Conservation (phyloP, 2,113 vertebrate genomes). For the Hippocampus comes region DNA sequence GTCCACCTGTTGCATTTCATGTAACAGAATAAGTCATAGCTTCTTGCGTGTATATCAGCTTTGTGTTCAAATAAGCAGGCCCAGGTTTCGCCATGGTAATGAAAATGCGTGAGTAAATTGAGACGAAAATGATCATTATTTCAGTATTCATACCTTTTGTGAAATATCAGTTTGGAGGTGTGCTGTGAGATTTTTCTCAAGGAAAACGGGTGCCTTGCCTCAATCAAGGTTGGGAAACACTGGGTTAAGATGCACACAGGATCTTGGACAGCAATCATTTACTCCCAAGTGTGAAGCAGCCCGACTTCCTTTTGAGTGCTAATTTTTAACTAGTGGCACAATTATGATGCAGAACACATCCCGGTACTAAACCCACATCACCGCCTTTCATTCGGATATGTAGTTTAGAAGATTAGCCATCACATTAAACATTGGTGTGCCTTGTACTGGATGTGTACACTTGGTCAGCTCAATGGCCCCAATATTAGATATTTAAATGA, state of each 20-base stretch:
- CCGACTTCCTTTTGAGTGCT: conserved; percentile 56
- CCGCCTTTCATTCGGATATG: background rate
- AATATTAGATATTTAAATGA: background rate
- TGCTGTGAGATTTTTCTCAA: background rate
- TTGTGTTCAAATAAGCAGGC: background rate
- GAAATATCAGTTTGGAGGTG: background rate
- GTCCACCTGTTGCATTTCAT: background rate
- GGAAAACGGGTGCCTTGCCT: background rate
- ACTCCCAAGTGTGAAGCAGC: conserved; percentile 34
- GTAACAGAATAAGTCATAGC: background rate
- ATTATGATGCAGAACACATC: conserved; percentile 27
- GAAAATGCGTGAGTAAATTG: background rate
- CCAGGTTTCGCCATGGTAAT: background rate
- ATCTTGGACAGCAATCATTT: conserved; percentile 11
- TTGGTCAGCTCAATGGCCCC: background rate
- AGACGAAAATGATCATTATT: background rate
- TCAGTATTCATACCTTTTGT: background rate
- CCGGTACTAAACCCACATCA: background rate
- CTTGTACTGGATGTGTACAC: background rate
- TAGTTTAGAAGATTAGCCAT: background rate
- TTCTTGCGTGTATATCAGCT: background rate
- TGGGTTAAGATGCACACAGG: background rate
- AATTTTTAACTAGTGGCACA: conserved; percentile 44
- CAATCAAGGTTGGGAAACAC: background rate
- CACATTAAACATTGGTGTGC: background rate